A percentile compares a stretch with the other conserved stretches of the same genome.
Evolutionary conservation across 53 echinoderm and acorn worm genomes (phyloP).

Genomic region (Pentamera pediparva): DNA sequence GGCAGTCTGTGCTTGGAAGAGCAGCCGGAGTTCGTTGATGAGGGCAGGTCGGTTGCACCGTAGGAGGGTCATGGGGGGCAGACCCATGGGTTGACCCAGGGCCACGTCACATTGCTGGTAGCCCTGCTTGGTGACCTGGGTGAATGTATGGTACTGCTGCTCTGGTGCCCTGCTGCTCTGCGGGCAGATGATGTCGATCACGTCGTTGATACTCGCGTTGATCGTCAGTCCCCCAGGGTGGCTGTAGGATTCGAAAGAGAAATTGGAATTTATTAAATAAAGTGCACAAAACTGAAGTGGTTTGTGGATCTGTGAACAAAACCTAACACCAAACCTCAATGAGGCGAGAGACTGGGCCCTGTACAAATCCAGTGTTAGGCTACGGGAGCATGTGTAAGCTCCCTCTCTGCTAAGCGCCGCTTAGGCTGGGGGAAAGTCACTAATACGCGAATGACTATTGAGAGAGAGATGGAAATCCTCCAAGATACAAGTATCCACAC

Average conservation of each 20-base stretch:
- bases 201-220: slow-evolving; percentile 70
- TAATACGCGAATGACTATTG: too few relatives aligned
- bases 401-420: too few relatives aligned
- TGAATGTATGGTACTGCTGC: slow-evolving; percentile 76
- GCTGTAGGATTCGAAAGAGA: slow-evolving; percentile 38
- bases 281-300: too few relatives aligned
- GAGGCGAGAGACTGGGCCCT: too few relatives aligned
- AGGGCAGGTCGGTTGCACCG: slow-evolving; percentile 63
- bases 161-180: slow-evolving; percentile 24
- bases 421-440: too few relatives aligned
- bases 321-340: too few relatives aligned
- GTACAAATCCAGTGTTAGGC: too few relatives aligned
- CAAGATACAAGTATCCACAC: too few relatives aligned
- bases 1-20: slow-evolving; percentile 68
- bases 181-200: slow-evolving; percentile 64
- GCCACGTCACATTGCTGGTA: slow-evolving; percentile 54
- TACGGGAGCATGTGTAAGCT: too few relatives aligned
- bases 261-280: neutral
- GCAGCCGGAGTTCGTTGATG: slow-evolving; percentile 55
- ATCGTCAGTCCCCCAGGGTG: slow-evolving; percentile 50
- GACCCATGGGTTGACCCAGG: neutral
- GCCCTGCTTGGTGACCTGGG: slow-evolving; percentile 54
- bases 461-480: too few relatives aligned
- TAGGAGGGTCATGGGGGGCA: slow-evolving; percentile 34
- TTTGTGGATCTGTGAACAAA: too few relatives aligned